Percentiles rank a stretch among this genome's conserved stretches.
These are phyloP conservation scores for Ammodytes dubius DNA, from an alignment of 2,113 vertebrate species.

Conservation along the genomic window DNA sequence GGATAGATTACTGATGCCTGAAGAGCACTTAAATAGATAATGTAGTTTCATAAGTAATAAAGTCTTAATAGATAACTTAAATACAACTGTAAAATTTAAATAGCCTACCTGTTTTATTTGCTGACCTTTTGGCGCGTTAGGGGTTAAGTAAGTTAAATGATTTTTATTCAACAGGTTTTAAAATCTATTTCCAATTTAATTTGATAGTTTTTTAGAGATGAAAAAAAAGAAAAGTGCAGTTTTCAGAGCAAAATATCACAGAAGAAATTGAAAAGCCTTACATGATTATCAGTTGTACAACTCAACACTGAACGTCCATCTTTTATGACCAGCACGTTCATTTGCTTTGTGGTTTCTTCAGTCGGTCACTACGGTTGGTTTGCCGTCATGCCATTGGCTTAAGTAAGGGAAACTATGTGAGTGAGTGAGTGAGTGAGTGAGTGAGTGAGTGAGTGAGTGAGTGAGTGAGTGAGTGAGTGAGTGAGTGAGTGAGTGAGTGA, in stretches of 20 bases:
- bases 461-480: constrained; percentile 8
- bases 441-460: constrained; percentile 18
- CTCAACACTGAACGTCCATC: background rate
- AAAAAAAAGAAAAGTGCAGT: constrained; percentile 9
- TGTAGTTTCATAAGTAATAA: background rate
- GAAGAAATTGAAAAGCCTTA: constrained; percentile 19
- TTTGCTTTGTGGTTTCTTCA: constrained; percentile 15
- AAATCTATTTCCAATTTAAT: background rate
- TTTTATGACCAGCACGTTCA: constrained; percentile 2
- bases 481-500: constrained; percentile 1
- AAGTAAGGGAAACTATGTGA: constrained; percentile 46
- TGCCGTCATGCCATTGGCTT: constrained; percentile 40
- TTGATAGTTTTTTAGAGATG: background rate
- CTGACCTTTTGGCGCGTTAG: background rate
- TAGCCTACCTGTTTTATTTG: background rate
- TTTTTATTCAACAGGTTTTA: background rate
- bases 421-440: background rate
- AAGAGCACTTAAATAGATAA: constrained; percentile 57
- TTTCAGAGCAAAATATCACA: constrained; percentile 16
- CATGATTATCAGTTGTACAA: background rate
- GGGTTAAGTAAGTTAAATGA: background rate
- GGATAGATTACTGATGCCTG: constrained; percentile 73
- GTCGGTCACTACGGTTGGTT: constrained; percentile 12
- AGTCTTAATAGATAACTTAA: background rate
- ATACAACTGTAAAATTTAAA: background rate